A percentile compares a stretch with the other conserved stretches of the same genome.
These are phyloP conservation scores for Philotrypesis tridentata DNA, from an alignment of 1,140 invertebrate species.

Conservation along the genomic window DNA sequence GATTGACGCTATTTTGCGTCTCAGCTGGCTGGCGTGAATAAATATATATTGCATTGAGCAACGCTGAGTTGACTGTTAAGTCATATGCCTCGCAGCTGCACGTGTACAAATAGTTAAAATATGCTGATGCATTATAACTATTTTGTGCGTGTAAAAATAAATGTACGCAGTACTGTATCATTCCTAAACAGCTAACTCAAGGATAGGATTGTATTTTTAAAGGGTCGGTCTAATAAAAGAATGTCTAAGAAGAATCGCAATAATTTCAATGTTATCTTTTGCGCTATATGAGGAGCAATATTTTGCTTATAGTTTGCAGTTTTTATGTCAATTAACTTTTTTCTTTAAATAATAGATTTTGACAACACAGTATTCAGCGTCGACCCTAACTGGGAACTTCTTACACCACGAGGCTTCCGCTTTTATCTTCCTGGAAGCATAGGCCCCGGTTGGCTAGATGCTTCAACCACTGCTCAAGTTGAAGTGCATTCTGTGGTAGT, in stretches of 20 bases:
- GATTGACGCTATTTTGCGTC: slow-evolving; percentile 4
- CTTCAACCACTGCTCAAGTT: slow-evolving; percentile 70
- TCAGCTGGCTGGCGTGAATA: slow-evolving; percentile 19
- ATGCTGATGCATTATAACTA: not conserved
- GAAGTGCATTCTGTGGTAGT: slow-evolving; percentile 66
- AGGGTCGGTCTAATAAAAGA: too few species aligned
- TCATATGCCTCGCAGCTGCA: not conserved
- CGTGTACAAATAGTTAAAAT: not conserved
- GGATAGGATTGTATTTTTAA: not conserved
- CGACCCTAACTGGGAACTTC: slow-evolving; percentile 77
- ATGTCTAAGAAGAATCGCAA: too few species aligned
- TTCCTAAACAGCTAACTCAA: not conserved
- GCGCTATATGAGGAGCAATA: too few species aligned
- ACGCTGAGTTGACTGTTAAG: not conserved
- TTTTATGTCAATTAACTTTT: not conserved
- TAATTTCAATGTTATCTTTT: not conserved
- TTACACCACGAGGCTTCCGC: slow-evolving; percentile 78
- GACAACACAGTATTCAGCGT: slow-evolving; percentile 58
- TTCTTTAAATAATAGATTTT: slow-evolving; percentile 53
- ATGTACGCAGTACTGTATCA: not conserved
- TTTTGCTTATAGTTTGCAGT: not conserved
- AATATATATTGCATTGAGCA: slow-evolving; percentile 24
- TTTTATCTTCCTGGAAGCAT: slow-evolving; percentile 82
- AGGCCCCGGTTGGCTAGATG: slow-evolving; percentile 78
- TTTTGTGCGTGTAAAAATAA: not conserved